Conservation (phyloP, 2,113 vertebrate genomes). For the Pterocles gutturalis region DNA sequence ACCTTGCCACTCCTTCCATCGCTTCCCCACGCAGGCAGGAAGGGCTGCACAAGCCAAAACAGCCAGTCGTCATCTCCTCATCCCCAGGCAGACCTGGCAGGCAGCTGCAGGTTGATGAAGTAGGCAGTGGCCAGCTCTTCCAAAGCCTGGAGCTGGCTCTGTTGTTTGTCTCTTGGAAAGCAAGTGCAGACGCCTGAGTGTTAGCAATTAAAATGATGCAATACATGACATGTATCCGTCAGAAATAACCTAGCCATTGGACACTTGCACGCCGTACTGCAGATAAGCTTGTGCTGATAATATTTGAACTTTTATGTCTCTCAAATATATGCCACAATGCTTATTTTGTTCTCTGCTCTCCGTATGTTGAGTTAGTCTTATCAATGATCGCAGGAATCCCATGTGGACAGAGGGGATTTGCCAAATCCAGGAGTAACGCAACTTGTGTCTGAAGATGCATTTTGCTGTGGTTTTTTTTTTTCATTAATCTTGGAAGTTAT, state of each 20-base stretch:
- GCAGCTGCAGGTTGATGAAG: slow-evolving; percentile 11
- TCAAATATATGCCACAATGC: background rate
- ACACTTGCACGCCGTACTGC: background rate
- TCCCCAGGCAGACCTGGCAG: background rate
- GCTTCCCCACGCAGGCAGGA: background rate
- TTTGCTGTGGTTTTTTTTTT: background rate
- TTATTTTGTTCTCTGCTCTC: background rate
- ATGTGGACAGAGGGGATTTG: background rate
- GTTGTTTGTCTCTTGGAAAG: slow-evolving; percentile 20
- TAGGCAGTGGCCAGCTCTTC: background rate
- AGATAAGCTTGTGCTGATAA: background rate
- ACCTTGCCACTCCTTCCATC: background rate
- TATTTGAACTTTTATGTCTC: background rate
- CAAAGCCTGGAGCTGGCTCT: background rate
- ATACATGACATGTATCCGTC: background rate
- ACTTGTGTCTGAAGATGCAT: slow-evolving; percentile 5
- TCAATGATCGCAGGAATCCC: background rate
- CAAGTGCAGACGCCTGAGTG: background rate
- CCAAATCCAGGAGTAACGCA: slow-evolving; percentile 7
- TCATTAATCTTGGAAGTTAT: slow-evolving; percentile 27
- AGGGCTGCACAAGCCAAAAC: background rate
- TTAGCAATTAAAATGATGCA: slow-evolving; percentile 54
- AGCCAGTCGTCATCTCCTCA: background rate
- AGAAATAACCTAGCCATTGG: slow-evolving; percentile 23
- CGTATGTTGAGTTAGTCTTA: background rate